A percentile compares a stretch with the other conserved stretches of the same genome.
Conservation (phyloP, 2,888 invertebrate species). For the Glaucopsyche alexis region DNA sequence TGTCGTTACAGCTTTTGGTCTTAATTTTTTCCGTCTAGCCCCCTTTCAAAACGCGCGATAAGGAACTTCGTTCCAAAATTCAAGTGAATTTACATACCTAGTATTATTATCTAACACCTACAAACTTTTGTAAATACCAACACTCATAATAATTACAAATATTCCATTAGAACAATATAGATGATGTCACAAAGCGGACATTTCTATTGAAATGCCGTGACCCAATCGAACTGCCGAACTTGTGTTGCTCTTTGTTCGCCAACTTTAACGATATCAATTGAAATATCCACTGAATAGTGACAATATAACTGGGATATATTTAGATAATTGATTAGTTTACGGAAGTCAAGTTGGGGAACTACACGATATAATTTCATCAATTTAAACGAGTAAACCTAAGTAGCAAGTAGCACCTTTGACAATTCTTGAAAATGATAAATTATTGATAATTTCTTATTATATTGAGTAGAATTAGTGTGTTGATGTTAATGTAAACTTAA, state of each 20-base stretch:
- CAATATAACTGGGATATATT: background rate
- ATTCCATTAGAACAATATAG: slow-evolving; percentile 8
- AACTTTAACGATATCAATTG: slow-evolving; percentile 6
- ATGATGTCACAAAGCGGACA: slow-evolving; percentile 20
- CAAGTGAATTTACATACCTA: background rate
- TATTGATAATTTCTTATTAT: no score
- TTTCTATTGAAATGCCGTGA: slow-evolving; percentile 22
- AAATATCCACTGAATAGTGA: slow-evolving; percentile 5
- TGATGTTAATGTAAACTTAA: no score
- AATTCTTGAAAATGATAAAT: no score
- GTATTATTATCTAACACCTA: background rate
- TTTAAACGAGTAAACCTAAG: no score
- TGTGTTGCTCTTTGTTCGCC: background rate
- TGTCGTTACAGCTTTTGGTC: no score
- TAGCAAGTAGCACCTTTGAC: no score
- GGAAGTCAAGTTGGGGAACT: background rate
- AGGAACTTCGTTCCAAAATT: no score
- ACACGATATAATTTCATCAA: background rate
- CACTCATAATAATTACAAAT: background rate
- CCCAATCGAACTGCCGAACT: background rate
- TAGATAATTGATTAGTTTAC: background rate
- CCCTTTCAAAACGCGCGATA: no score
- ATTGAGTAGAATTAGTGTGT: no score
- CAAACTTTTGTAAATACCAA: background rate
- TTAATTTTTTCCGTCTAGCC: no score